Percentiles rank a stretch among this genome's conserved stretches.
phyloP scores from a whole-genome alignment of 2,888 invertebrate species.

The Empis stercorea region DNA sequence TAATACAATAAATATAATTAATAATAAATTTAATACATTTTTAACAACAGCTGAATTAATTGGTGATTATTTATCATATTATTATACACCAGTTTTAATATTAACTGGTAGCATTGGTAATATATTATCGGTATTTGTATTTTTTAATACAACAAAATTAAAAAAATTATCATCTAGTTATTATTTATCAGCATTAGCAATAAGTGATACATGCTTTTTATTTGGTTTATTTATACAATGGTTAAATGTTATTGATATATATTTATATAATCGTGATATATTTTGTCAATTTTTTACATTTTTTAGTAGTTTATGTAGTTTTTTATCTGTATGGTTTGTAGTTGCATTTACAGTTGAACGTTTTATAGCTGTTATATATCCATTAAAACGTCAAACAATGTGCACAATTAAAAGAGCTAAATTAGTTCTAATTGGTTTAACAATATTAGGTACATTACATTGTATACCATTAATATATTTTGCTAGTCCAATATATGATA shows the following conservation, averaged over 20 bases:
- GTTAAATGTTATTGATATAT: conserved; percentile 46
- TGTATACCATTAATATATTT: conserved; percentile 49
- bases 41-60: conserved; percentile 24
- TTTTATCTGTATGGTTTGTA: conserved; percentile 72
- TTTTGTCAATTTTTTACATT: conserved; percentile 64
- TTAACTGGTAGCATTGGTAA: conserved; percentile 62
- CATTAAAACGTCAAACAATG: conserved; percentile 53
- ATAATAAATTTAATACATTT: conserved; percentile 13
- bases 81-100: conserved; percentile 59
- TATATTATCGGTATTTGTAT: conserved; percentile 56
- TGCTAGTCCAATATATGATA: conserved; percentile 32
- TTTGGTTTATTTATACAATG: conserved; percentile 53
- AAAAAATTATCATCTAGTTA: conserved; percentile 62
- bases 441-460: conserved; percentile 39
- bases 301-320: conserved; percentile 57
- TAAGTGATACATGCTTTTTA: conserved; percentile 66
- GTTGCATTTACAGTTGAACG: conserved; percentile 77
- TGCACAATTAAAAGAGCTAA: conserved; percentile 63
- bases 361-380: conserved; percentile 69
- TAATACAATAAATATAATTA: background rate
- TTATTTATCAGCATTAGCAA: conserved; percentile 62
- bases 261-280: conserved; percentile 44
- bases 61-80: conserved; percentile 35
- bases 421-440: conserved; percentile 42
- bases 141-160: conserved; percentile 57